phyloP scores from a whole-genome alignment of 2,113 vertebrate species.

The Syngnathus typhle region DNA sequence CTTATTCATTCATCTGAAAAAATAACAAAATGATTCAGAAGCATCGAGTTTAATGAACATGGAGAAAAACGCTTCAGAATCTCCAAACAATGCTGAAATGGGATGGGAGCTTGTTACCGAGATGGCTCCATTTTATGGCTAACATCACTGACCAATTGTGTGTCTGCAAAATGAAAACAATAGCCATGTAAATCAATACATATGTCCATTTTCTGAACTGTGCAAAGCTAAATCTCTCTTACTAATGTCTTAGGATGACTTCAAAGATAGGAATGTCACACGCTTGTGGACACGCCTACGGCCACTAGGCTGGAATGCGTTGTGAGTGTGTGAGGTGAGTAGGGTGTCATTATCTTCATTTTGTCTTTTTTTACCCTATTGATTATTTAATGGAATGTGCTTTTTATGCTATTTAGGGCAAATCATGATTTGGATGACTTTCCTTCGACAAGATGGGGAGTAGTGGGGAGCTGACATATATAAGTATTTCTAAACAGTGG shows the following conservation, averaged over 20 bases:
- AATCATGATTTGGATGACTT: too few species aligned
- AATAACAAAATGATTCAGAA: conserved; percentile 17
- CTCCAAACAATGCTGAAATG: conserved; percentile 32
- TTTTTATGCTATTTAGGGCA: too few species aligned
- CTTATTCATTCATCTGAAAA: conserved; percentile 15
- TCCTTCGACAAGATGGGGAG: too few species aligned
- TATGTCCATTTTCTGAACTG: neutral
- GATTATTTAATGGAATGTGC: too few species aligned
- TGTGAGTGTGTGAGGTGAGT: too few species aligned
- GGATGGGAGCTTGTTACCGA: conserved; percentile 30
- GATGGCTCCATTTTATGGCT: conserved; percentile 26
- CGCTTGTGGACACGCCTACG: neutral
- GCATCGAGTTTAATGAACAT: conserved; percentile 48
- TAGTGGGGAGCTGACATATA: too few species aligned
- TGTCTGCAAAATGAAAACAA: conserved; percentile 18
- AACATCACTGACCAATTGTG: conserved; percentile 31
- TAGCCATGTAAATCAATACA: conserved; percentile 20
- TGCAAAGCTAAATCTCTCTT: conserved; percentile 7
- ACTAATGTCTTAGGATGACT: neutral
- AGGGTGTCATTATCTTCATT: too few species aligned
- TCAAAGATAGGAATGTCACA: neutral
- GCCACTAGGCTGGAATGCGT: neutral
- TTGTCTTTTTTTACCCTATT: too few species aligned
- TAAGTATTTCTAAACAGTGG: too few species aligned
- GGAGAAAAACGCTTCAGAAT: conserved; percentile 16